phyloP scores from a whole-genome alignment of 2,888 invertebrate species.

The Ennomos quercinarius region DNA sequence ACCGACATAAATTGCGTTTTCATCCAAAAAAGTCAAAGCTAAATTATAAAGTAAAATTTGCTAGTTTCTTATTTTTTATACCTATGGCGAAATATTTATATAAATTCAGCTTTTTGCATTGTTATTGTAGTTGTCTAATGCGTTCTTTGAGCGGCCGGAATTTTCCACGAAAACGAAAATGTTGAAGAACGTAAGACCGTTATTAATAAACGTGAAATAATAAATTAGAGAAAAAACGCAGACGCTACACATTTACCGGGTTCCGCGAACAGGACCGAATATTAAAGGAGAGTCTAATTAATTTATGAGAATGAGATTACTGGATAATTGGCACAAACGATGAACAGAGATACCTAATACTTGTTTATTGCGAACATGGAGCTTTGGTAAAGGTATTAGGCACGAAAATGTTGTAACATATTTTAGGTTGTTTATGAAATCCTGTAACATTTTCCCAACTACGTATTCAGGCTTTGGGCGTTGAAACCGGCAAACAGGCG shows the following conservation, averaged over 20 bases:
- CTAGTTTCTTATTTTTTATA: too few species aligned
- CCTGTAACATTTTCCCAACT: neutral
- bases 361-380: conserved; percentile 12
- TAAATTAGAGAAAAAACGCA: conserved; percentile 32
- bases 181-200: conserved; percentile 9
- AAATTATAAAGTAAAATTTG: neutral
- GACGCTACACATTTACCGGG: conserved; percentile 37
- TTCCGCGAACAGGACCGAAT: conserved; percentile 30
- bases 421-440: neutral
- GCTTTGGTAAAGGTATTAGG: neutral
- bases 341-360: conserved; percentile 20
- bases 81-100: too few species aligned
- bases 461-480: too few species aligned
- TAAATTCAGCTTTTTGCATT: too few species aligned
- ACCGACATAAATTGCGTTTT: conserved; percentile 42
- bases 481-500: too few species aligned
- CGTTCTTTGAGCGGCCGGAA: neutral
- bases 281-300: conserved; percentile 52
- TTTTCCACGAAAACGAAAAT: neutral
- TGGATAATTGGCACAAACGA: conserved; percentile 41
- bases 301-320: conserved; percentile 55
- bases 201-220: conserved; percentile 23
- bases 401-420: neutral
- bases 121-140: too few species aligned
- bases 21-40: conserved; percentile 22